A percentile compares a stretch with the other conserved stretches of the same genome.
phyloP scores from a whole-genome alignment of 92 coral and sea anemone species.

The Zoanthus sansibaricus region DNA sequence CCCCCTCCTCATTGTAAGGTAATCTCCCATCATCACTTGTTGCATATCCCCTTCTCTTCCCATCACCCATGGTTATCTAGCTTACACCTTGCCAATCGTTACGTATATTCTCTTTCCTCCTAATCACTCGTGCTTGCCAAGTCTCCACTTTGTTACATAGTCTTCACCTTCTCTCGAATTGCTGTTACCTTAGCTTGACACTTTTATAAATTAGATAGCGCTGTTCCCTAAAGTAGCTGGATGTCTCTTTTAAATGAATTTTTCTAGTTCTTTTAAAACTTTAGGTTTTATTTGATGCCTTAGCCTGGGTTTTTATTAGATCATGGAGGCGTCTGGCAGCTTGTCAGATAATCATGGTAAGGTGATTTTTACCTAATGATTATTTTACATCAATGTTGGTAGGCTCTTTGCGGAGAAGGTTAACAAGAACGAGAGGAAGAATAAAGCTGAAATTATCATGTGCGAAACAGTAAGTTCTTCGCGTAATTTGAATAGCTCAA shows the following conservation, averaged over 20 bases:
- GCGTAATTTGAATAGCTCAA: background rate
- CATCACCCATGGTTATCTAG: background rate
- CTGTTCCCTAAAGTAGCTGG: no score
- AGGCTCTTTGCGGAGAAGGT: slow-evolving; percentile 92
- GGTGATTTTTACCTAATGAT: no score
- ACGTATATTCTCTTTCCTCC: background rate
- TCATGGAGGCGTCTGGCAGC: no score
- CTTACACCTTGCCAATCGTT: background rate
- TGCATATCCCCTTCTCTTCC: background rate
- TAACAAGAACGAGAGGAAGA: slow-evolving; percentile 96
- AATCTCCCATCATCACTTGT: background rate
- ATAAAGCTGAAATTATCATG: slow-evolving; percentile 90
- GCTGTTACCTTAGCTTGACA: background rate
- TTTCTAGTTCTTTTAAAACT: no score
- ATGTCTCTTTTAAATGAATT: no score
- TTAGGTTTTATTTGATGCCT: no score
- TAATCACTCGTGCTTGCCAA: background rate
- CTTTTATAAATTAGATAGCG: no score
- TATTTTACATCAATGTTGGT: background rate
- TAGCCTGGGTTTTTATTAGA: no score
- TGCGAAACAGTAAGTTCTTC: slow-evolving; percentile 80
- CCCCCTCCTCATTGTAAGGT: no score
- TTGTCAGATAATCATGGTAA: no score
- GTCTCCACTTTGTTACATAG: background rate
- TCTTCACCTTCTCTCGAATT: background rate